A percentile compares a stretch with the other conserved stretches of the same genome.
Evolutionary conservation across 2,888 invertebrate species (phyloP).

Genomic region (Stramonita haemastoma): DNA sequence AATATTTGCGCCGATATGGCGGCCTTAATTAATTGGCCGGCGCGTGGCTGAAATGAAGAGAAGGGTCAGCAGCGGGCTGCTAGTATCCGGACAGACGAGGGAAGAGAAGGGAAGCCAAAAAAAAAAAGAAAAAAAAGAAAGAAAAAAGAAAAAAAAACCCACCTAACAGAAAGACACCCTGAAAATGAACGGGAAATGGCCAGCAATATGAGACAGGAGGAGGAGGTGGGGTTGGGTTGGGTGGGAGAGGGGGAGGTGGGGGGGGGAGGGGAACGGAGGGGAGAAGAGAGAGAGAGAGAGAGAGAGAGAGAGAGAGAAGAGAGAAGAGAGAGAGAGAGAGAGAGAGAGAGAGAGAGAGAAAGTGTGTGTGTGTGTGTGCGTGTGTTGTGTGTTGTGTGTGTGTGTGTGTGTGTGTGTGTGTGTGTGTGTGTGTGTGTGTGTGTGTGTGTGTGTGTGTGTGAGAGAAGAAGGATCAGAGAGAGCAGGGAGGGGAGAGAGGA

Average conservation of each 20-base stretch:
- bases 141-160: not conserved
- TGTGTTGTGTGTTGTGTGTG: too few relatives aligned
- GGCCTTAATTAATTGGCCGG: constrained; percentile 40
- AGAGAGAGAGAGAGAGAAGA: not conserved
- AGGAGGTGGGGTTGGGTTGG: not conserved
- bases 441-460: too few relatives aligned
- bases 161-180: not conserved
- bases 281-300: not conserved
- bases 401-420: too few relatives aligned
- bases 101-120: not conserved
- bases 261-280: not conserved
- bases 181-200: not conserved
- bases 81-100: too few relatives aligned
- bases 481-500: too few relatives aligned
- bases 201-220: not conserved
- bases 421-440: too few relatives aligned
- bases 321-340: not conserved
- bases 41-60: constrained; percentile 12
- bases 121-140: not conserved
- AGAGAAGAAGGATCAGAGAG: too few relatives aligned
- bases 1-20: constrained; percentile 40
- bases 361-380: too few relatives aligned
- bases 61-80: not conserved
- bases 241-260: not conserved
- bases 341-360: not conserved